Evolutionary conservation across 2,888 invertebrate genomes (phyloP), one percentile per base, ranked within the genome.

Genomic region (Muschampia plurimacula): DNA sequence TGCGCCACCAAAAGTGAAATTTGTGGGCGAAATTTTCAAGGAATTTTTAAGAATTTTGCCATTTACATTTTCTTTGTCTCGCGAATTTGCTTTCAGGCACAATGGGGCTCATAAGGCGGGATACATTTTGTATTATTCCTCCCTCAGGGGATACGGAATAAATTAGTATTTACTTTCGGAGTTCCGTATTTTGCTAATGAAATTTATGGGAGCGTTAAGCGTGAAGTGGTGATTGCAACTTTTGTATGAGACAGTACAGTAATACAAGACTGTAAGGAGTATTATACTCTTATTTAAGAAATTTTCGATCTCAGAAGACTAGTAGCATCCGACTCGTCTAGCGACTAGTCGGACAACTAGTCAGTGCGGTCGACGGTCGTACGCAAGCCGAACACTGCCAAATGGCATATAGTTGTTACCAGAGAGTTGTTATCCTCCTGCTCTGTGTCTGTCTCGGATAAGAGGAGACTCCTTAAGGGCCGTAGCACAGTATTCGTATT

Each of bases 21-120:
- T 72, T 72, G 65, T 63, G 55, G 72, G 32, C 22, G 22, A 62
- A 67, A 66, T 66, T 71, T 66, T 60, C 49, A 60, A 66, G 65
- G 65, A 66, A 60, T 62, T 72, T 72, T 67, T 67, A 62, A 72
- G 72, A 67, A 72, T 60, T 72, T 72, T 49, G 28, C 60, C 13
- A 67, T 72, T 72, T 72, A 67, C 72, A 72, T 72, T 67, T 72
- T 62, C 72, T 72, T 72, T 72, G 67, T 72, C 67, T 63, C 55
- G 67, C 55, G 67, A 72, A 63, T 72, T 72, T 67, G 55, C 67
- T 72, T 55, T 55, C 52, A 52, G 67, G 62, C 62, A 63, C 39
- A 67, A 67, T 67, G 72, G 67, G 71, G 28, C 6, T 71, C 66
- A 60, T 66, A 66, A 71, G 36, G 65, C 65, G 57, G 65, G 65